Evolutionary conservation across 1,140 invertebrate genomes (phyloP).

Genomic region (Microvelia longipes): DNA sequence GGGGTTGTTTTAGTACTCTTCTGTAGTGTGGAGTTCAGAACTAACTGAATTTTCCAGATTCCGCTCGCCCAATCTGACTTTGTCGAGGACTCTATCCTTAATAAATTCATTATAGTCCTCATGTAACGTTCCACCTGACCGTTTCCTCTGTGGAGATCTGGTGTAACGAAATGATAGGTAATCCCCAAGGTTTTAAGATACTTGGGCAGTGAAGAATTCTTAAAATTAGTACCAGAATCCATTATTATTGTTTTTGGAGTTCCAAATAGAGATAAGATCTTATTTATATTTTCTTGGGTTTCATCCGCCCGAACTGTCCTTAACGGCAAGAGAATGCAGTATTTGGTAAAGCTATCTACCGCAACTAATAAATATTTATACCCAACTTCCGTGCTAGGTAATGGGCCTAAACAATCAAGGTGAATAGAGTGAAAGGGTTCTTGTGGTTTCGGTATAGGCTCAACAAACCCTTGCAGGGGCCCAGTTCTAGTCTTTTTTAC

Average conservation of each 20-base stretch:
- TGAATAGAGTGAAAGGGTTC: background rate
- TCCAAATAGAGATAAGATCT: background rate
- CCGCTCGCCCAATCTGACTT: background rate
- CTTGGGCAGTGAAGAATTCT: background rate
- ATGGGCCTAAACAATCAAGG: background rate
- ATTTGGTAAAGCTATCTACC: background rate
- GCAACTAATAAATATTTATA: background rate
- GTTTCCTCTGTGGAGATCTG: background rate
- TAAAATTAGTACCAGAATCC: background rate
- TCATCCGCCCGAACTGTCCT: background rate
- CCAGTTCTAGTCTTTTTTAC: background rate
- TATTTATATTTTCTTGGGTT: background rate
- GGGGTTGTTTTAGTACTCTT: background rate
- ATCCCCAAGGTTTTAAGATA: background rate
- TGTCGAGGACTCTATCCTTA: background rate
- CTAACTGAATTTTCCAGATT: background rate
- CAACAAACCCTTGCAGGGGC: background rate
- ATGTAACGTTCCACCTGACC: background rate
- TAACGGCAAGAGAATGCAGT: background rate
- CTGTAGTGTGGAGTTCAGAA: background rate
- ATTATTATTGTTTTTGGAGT: background rate
- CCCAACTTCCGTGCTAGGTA: background rate
- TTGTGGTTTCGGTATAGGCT: background rate
- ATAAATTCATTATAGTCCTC: background rate
- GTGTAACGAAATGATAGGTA: background rate